phyloP scores from a whole-genome alignment of 2,888 invertebrate species.

The Rhaphigaster nebulosa region DNA sequence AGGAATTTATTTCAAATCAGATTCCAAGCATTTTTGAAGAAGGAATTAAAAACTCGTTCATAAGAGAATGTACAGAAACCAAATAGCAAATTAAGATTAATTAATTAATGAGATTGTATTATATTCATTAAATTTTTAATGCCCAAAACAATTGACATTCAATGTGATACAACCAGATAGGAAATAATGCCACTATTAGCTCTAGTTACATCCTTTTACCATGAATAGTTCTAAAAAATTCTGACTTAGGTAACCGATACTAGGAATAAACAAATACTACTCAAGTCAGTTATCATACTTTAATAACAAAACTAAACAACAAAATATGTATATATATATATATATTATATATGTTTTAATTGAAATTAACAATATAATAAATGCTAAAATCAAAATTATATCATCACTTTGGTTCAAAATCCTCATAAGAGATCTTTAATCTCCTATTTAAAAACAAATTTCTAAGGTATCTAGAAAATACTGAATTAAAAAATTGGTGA shows the following conservation, averaged over 20 bases:
- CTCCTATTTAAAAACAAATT: neutral
- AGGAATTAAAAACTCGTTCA: too few species aligned
- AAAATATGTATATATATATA: neutral
- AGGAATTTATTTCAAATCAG: too few species aligned
- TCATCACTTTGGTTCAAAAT: neutral
- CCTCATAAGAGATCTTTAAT: neutral
- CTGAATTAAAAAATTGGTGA: neutral
- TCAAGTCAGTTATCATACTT: slow-evolving; percentile 12
- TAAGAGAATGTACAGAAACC: too few species aligned
- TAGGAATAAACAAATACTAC: neutral
- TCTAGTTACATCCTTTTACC: neutral
- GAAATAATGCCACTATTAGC: neutral
- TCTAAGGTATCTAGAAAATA: neutral
- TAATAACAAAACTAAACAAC: slow-evolving; percentile 35
- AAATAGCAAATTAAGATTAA: too few species aligned
- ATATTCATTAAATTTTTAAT: neutral
- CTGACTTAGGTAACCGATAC: neutral
- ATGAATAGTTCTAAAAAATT: neutral
- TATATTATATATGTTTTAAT: too few species aligned
- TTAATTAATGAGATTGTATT: too few species aligned
- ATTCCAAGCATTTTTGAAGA: too few species aligned
- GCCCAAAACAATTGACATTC: neutral
- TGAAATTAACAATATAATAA: neutral
- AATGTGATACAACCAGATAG: neutral
- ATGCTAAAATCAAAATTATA: neutral